Percentiles rank a stretch among this genome's conserved stretches.
phyloP scores from a whole-genome alignment of 2,888 invertebrate species.

The Bruchidius siliquastri region DNA sequence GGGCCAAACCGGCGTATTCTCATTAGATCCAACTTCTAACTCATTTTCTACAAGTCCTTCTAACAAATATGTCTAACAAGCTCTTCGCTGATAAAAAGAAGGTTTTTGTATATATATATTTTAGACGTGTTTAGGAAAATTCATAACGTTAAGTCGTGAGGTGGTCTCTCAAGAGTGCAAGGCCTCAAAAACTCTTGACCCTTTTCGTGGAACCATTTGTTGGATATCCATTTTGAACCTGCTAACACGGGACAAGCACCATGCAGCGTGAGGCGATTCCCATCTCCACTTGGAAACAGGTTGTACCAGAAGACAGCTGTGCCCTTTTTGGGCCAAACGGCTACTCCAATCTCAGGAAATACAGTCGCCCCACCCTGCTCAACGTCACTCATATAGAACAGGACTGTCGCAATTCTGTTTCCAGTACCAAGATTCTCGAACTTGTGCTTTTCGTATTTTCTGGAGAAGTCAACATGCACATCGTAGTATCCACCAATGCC shows the following conservation, averaged over 20 bases:
- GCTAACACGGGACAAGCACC: constrained; percentile 96
- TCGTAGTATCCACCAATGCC: constrained; percentile 98
- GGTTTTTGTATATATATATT: no score
- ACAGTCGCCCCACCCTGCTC: constrained; percentile 97
- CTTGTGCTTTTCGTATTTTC: constrained; percentile 79
- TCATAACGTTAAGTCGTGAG: constrained; percentile 43
- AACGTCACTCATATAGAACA: constrained; percentile 97
- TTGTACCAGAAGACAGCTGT: constrained; percentile 96
- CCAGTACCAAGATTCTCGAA: constrained; percentile 79
- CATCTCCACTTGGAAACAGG: constrained; percentile 85
- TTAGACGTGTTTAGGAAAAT: no score
- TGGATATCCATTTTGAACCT: constrained; percentile 94
- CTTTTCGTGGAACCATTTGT: constrained; percentile 90
- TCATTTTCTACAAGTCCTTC: no score
- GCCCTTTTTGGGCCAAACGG: constrained; percentile 86
- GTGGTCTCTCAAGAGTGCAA: constrained; percentile 57
- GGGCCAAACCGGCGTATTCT: no score
- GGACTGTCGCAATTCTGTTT: constrained; percentile 93
- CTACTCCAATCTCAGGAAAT: constrained; percentile 81
- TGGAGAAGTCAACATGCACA: constrained; percentile 91
- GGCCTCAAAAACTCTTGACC: constrained; percentile 80
- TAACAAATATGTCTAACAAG: no score
- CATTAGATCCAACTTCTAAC: no score
- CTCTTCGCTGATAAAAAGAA: no score
- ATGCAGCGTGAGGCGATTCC: constrained; percentile 86